These are phyloP conservation scores for Ctenosaura bakeri DNA, from an alignment of 2,797 vertebrate genomes.

Conservation along the genomic window DNA sequence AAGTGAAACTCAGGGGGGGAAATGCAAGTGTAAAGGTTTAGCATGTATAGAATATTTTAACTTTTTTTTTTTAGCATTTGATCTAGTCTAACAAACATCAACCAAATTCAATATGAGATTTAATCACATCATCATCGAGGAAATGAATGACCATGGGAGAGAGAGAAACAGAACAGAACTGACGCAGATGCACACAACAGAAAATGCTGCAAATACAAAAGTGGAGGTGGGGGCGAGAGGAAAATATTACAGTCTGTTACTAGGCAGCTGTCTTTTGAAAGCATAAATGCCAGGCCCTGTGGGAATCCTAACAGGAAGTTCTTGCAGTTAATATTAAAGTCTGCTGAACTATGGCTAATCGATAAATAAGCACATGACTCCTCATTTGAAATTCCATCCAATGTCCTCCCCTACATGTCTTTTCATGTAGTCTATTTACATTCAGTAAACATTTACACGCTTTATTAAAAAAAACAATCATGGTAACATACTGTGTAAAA, in stretches of 20 bases:
- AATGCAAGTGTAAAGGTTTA: conserved; percentile 17
- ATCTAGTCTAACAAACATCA: conserved; percentile 22
- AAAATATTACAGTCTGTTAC: conserved; percentile 36
- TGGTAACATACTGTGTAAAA: not conserved
- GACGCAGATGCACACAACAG: conserved; percentile 18
- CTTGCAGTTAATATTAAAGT: conserved; percentile 6
- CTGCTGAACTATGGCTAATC: conserved; percentile 24
- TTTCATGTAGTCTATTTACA: conserved; percentile 42
- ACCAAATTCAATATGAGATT: conserved; percentile 49
- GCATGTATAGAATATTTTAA: conserved; percentile 15
- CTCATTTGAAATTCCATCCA: conserved; percentile 8
- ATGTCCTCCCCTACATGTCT: conserved; percentile 23
- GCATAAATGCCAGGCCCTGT: conserved; percentile 33
- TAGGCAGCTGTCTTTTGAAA: conserved; percentile 38
- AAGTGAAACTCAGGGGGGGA: conserved; percentile 28
- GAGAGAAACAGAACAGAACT: conserved; percentile 47
- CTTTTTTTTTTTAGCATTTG: not conserved
- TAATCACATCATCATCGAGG: conserved; percentile 51
- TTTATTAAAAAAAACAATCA: not conserved
- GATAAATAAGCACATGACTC: conserved; percentile 22
- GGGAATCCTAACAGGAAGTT: conserved; percentile 25
- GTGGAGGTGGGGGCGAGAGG: not conserved
- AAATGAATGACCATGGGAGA: conserved; percentile 51
- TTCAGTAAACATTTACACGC: conserved; percentile 47
- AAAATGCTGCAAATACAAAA: conserved; percentile 55